Evolutionary conservation across 2,888 invertebrate species (phyloP).

Genomic region (Cataglyphis cursor): DNA sequence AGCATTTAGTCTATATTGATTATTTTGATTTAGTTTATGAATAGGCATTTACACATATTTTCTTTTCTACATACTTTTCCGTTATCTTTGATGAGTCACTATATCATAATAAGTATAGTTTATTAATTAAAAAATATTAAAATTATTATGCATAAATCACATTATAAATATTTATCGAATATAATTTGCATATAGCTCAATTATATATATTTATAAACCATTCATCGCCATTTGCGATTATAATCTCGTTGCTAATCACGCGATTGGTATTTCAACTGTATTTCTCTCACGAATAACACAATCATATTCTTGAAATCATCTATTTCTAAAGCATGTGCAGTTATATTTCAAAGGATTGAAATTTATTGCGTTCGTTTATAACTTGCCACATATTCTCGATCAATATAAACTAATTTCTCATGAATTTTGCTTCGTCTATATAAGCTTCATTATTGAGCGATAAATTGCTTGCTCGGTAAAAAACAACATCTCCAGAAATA

Average conservation of each 20-base stretch:
- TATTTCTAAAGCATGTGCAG: constrained; percentile 29
- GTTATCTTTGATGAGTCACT: background rate
- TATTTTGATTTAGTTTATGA: background rate
- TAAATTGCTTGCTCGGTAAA: constrained; percentile 64
- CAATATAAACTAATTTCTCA: constrained; percentile 47
- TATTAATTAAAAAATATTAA: constrained; percentile 7
- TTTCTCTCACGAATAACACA: background rate
- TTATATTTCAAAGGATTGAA: constrained; percentile 4
- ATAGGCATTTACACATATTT: background rate
- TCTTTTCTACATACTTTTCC: background rate
- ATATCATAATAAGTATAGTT: background rate
- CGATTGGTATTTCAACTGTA: constrained; percentile 1
- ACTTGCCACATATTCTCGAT: constrained; percentile 19
- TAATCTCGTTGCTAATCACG: background rate
- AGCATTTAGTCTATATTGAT: background rate
- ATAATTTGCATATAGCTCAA: background rate
- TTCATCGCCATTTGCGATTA: background rate
- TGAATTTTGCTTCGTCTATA: constrained; percentile 60
- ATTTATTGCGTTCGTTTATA: background rate
- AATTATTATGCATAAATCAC: background rate
- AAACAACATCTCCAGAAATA: constrained; percentile 33
- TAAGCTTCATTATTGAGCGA: constrained; percentile 64
- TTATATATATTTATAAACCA: background rate
- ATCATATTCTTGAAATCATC: constrained; percentile 20
- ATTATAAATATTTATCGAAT: background rate